phyloP scores from a whole-genome alignment of 2,888 invertebrate genomes.

The Phorcus lineatus region DNA sequence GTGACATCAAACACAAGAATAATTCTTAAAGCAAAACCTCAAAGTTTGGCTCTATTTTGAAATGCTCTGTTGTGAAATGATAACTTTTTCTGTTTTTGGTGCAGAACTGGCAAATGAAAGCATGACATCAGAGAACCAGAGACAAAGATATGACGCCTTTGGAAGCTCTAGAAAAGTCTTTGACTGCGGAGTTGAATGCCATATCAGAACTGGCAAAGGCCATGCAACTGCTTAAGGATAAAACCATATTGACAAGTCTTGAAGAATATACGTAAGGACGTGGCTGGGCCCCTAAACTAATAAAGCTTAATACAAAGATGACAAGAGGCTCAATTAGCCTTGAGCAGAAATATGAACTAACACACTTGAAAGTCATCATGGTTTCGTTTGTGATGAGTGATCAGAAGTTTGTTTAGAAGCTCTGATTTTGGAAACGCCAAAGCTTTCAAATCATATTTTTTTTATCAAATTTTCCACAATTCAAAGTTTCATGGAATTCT shows the following conservation, averaged over 20 bases:
- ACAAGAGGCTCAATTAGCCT: slow-evolving; percentile 21
- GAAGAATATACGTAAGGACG: slow-evolving; percentile 9
- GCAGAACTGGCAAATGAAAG: not conserved
- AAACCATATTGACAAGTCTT: not conserved
- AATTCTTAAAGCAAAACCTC: not conserved
- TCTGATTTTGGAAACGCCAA: not conserved
- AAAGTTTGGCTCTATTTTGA: not conserved
- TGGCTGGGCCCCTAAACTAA: slow-evolving; percentile 17
- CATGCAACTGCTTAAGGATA: slow-evolving; percentile 7
- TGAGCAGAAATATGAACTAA: slow-evolving; percentile 22
- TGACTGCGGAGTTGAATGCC: slow-evolving; percentile 16
- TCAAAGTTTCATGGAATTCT: slow-evolving; percentile 8
- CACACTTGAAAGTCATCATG: slow-evolving; percentile 16
- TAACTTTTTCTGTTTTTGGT: slow-evolving; percentile 10
- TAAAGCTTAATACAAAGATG: slow-evolving; percentile 21
- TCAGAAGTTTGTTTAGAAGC: not conserved
- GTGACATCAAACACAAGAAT: not conserved
- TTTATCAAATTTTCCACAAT: slow-evolving; percentile 12
- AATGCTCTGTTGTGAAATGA: not conserved
- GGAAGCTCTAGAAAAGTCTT: slow-evolving; percentile 16
- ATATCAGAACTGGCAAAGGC: slow-evolving; percentile 6
- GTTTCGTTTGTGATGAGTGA: not conserved
- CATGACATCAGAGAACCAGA: slow-evolving; percentile 12
- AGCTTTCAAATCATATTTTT: slow-evolving; percentile 19
- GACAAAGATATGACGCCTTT: slow-evolving; percentile 4